These are phyloP conservation scores for Montipora efflorescens DNA, from an alignment of 64 coral and sea anemone species.

Conservation along the genomic window DNA sequence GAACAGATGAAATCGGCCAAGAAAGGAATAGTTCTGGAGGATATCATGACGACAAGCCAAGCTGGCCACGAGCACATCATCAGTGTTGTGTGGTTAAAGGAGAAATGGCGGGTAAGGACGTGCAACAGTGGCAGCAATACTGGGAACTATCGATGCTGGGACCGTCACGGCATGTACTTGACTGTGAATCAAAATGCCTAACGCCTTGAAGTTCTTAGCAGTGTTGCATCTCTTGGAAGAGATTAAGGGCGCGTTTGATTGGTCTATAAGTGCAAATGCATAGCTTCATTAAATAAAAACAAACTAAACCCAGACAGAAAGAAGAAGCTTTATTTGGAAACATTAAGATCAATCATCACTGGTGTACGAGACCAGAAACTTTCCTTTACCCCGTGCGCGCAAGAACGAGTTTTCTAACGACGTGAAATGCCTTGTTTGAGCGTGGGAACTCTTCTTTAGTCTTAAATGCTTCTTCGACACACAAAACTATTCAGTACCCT, in stretches of 20 bases:
- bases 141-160: background rate
- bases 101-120: background rate
- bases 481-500: too few species aligned
- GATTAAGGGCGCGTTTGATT: background rate
- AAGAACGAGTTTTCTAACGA: too few species aligned
- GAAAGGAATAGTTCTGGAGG: background rate
- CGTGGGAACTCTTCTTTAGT: too few species aligned
- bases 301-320: too few species aligned
- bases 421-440: too few species aligned
- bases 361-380: too few species aligned
- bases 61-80: slow-evolving; percentile 14
- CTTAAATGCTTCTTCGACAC: too few species aligned
- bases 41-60: slow-evolving; percentile 6
- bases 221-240: background rate
- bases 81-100: background rate
- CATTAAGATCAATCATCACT: too few species aligned
- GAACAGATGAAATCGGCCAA: slow-evolving; percentile 15
- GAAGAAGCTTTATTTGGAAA: too few species aligned
- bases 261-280: too few species aligned
- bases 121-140: background rate
- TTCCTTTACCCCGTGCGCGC: too few species aligned
- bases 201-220: background rate
- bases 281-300: too few species aligned
- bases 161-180: slow-evolving; percentile 14
- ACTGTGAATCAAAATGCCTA: background rate